These are phyloP conservation scores for Leptura quadrifasciata DNA, from an alignment of 2,888 invertebrate genomes.

Conservation along the genomic window DNA sequence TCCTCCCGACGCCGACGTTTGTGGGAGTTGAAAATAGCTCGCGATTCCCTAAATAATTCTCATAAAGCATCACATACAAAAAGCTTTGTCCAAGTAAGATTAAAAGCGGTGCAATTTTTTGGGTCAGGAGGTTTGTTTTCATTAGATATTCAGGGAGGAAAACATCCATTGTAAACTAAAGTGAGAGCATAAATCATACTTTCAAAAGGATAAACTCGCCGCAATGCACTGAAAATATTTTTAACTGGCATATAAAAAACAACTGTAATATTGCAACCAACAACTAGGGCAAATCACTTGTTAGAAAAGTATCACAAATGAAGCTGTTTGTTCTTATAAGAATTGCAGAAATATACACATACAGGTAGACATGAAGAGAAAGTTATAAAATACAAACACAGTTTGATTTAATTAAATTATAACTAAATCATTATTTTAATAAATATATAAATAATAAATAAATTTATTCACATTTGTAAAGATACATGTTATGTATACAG, in stretches of 20 bases:
- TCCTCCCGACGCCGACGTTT: constrained; percentile 10
- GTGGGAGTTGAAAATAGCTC: constrained; percentile 11
- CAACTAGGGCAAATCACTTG: too few relatives aligned
- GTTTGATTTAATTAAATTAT: too few relatives aligned
- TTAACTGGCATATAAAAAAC: not conserved
- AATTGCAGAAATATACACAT: too few relatives aligned
- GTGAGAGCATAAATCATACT: not conserved
- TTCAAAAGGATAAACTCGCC: not conserved
- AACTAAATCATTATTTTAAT: too few relatives aligned
- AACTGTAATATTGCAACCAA: not conserved
- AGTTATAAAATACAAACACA: too few relatives aligned
- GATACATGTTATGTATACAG: too few relatives aligned
- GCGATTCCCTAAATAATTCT: constrained; percentile 20
- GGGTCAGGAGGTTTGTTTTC: constrained; percentile 37
- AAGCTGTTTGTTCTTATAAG: too few relatives aligned
- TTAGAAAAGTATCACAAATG: too few relatives aligned
- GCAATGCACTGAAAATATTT: not conserved
- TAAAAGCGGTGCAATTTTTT: constrained; percentile 27
- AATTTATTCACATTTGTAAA: too few relatives aligned
- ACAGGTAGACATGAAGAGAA: too few relatives aligned
- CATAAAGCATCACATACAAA: constrained; percentile 29
- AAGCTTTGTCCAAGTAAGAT: constrained; percentile 35
- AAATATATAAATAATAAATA: too few relatives aligned
- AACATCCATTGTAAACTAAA: constrained; percentile 33
- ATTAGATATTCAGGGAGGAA: constrained; percentile 37